These are phyloP conservation scores for Volucella bombylans DNA, from an alignment of 2,888 invertebrate species.

Conservation along the genomic window DNA sequence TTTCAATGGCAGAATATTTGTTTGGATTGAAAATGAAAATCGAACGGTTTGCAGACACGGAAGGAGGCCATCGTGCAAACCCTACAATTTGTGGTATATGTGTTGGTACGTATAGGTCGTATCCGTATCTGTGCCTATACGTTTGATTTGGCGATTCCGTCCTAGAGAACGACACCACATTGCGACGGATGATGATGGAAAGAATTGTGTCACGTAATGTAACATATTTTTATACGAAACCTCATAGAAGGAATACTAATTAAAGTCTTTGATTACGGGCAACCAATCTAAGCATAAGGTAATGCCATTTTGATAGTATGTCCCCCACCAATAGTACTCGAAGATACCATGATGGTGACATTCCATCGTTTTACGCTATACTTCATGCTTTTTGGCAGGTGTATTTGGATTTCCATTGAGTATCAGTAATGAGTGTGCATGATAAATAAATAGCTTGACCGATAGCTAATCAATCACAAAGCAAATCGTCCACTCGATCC, in stretches of 20 bases:
- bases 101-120: constrained; percentile 18
- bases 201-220: constrained; percentile 75
- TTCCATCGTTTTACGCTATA: constrained; percentile 48
- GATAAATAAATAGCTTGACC: constrained; percentile 79
- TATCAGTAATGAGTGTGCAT: constrained; percentile 8
- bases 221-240: constrained; percentile 69
- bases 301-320: constrained; percentile 16
- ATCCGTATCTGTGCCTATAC: background rate
- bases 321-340: constrained; percentile 25
- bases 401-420: constrained; percentile 47
- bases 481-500: constrained; percentile 80
- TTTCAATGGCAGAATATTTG: background rate
- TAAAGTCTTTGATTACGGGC: constrained; percentile 45
- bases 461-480: constrained; percentile 82
- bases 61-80: constrained; percentile 54
- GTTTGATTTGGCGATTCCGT: constrained; percentile 43
- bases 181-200: constrained; percentile 46
- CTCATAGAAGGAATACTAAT: constrained; percentile 67
- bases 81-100: constrained; percentile 50
- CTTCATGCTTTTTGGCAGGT: constrained; percentile 68
- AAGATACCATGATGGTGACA: constrained; percentile 38
- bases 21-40: constrained; percentile 70
- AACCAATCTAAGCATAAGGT: constrained; percentile 20
- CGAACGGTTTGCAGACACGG: constrained; percentile 67
- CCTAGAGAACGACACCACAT: too few relatives aligned